A percentile compares a stretch with the other conserved stretches of the same genome.
Conservation (phyloP, 2,113 vertebrate species). For the Cisticola juncidis region DNA sequence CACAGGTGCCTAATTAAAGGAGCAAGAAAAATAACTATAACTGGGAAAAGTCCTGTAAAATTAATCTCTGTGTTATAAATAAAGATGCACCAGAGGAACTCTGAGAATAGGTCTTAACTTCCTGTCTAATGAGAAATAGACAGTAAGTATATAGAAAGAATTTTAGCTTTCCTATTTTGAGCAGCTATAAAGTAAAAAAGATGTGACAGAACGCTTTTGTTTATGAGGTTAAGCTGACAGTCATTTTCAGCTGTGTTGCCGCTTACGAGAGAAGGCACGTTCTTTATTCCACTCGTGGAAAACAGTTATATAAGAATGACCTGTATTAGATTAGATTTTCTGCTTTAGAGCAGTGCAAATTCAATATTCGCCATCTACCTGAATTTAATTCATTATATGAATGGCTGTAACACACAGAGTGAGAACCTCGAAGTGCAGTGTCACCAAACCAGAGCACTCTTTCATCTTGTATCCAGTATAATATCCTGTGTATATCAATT, state of each 20-base stretch:
- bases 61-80: conserved; percentile 40
- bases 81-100: not conserved
- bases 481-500: not conserved
- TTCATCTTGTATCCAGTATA: not conserved
- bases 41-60: not conserved
- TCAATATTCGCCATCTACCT: not conserved
- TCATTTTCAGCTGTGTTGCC: not conserved
- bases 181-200: not conserved
- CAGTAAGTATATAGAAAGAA: not conserved
- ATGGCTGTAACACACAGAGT: not conserved
- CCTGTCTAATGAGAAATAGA: conserved; percentile 20
- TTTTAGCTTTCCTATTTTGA: conserved; percentile 14
- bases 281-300: not conserved
- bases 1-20: conserved; percentile 32
- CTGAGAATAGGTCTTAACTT: not conserved
- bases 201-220: not conserved
- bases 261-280: not conserved
- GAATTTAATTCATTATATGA: not conserved
- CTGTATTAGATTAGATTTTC: not conserved
- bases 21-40: conserved; percentile 24
- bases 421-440: not conserved
- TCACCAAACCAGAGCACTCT: not conserved
- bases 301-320: not conserved
- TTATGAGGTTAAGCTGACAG: conserved; percentile 19
- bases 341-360: not conserved